Base-by-base conservation (phyloP, 92 coral and sea anemone genomes). In the Pocillopora meandrina region DNA sequence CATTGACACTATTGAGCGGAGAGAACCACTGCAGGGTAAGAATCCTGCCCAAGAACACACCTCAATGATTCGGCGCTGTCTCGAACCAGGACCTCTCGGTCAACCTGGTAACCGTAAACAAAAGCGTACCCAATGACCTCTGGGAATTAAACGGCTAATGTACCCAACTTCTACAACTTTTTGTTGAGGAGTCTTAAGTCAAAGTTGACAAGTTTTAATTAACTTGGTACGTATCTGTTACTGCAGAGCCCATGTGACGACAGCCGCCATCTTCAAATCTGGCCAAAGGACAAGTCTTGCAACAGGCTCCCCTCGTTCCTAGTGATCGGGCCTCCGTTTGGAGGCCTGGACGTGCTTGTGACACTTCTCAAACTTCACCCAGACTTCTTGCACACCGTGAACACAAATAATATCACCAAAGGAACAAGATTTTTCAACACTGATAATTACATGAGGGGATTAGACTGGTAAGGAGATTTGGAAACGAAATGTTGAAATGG, bases 171-270 rank as follows among this genome's bases (percentile, higher is more conserved):
- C 31, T 26, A 26, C 31, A 26, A 26, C 31, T 42, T 42, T 42
- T 42, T 42, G 8, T 42, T 7, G 8, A 42, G 52, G 52, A 42
- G 8, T 42, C 52, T 42, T 3, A 3, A 42, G 52, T 3, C 4
- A 42, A 42, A 3, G 49, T 42, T 42, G 49, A 20, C 21, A 36
- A 67, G 72, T 11, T 21, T 3, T 74, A 19, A 26, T 20, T 5
- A 20, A 12, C 26, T n/a, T 59, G 74, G 21, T 49, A 34, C 1
- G 11, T 56, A 71, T 36, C 35, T 9, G 57, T 65, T 58, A 36
- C 42, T 5, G 17, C 75, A 96, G 98, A 96, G 98, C 66, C 98
- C 98, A 8, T 96, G 98, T 58, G 98, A 96, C 60, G 98, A 96
- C 67, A 90, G 82, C 52, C 96, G 98, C 75, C 98, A 96, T 74